Conservation (phyloP, 2,797 vertebrate species). For the Allochrocebus solatus region DNA sequence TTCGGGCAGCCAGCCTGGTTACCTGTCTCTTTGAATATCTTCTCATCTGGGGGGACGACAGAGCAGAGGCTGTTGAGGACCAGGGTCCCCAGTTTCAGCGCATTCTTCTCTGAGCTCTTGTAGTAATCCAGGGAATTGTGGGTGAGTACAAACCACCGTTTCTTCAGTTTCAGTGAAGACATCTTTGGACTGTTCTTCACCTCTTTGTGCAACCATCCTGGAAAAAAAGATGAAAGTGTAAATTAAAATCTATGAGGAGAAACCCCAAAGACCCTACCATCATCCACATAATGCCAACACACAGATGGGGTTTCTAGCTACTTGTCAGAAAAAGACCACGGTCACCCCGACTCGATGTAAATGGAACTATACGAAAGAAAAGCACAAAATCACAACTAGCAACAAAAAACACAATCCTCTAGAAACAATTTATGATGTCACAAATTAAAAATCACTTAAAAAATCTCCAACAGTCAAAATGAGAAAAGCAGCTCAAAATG, state of each 20-base stretch:
- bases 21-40: slow-evolving; percentile 97
- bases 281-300: fast-evolving
- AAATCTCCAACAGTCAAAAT: neutral
- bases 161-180: slow-evolving; percentile 93
- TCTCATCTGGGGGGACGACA: slow-evolving; percentile 93
- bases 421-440: neutral
- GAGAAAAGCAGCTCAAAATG: neutral
- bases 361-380: fast-evolving
- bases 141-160: slow-evolving; percentile 98
- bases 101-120: slow-evolving; percentile 94
- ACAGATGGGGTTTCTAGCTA: fast-evolving
- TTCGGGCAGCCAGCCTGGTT: neutral
- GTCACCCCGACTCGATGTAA: neutral
- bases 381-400: neutral
- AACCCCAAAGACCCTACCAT: neutral
- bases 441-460: neutral
- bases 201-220: slow-evolving; percentile 98
- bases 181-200: slow-evolving; percentile 92
- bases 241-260: neutral
- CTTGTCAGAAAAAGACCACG: neutral
- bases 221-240: neutral
- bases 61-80: slow-evolving; percentile 98
- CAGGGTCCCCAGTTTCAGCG: slow-evolving; percentile 94
- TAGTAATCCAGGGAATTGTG: slow-evolving; percentile 99
- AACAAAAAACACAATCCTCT: neutral